Evolutionary conservation across 2,797 vertebrate genomes (phyloP), one percentile per base, ranked within the genome.

Genomic region (Anabas testudineus): DNA sequence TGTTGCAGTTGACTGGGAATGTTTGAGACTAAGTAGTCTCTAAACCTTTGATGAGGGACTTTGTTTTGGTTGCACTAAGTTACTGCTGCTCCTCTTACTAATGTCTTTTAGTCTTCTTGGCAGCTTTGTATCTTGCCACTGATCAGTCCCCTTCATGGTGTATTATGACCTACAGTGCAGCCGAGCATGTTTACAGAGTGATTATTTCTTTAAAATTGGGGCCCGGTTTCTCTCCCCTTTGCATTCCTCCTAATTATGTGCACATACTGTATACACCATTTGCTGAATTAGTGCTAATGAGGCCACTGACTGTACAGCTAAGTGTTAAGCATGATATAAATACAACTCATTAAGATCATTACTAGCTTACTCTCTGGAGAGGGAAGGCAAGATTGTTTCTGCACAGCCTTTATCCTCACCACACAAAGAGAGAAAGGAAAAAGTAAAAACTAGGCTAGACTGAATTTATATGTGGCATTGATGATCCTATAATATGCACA

Each of bases 261-360:
- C 77, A 83, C 76, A 84, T 83, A 76, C 55, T 85, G 69, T 70
- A 74, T 64, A 78, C 72, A 74, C 57, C 66, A 76, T 84, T 86
- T 79, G 49, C 75, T 63, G 56, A 86, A 84, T 90, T 79, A 80
- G 64, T 68, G 60, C 85, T 91, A 91, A 92, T 90, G 88, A 92
- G 82, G 78, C 78, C 82, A 67, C 71, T 67, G 79, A 73, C 85
- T 88, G 75, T 87, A 87, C 78, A 71, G 77, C 71, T 65, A 77
- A 84, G 60, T 84, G 78, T 82, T 73, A 67, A 68, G 73, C 85
- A 81, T 68, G 70, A 73, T 81, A 83, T 82, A 83, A 87, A 90
- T 84, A 87, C 55, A 81, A 72, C 75, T 87, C 78, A 88, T 90
- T 90, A 84, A 55, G 78, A 85, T 90, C 74, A 84, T 89, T 85